Base-by-base conservation (phyloP, 2,888 invertebrate species). In the Anticlea derivata region DNA sequence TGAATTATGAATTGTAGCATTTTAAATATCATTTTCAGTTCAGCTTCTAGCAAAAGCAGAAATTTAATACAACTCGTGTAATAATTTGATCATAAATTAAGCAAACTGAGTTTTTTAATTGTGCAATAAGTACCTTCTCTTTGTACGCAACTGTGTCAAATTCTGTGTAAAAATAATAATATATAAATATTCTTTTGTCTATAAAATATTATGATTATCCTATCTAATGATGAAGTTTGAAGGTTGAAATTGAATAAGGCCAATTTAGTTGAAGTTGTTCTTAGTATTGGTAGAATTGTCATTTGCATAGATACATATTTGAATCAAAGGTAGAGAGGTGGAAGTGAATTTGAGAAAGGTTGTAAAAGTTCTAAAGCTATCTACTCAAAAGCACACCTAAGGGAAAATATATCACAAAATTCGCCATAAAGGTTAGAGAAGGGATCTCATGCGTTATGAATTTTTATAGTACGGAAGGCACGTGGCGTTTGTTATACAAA, bases 1-100 rank as follows among this genome's bases (percentile, higher is more conserved):
- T n/a, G n/a, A n/a, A n/a, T n/a, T n/a, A n/a, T 56, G 43, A 55
- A 58, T 41, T 34, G 11, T 35, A 26, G 35, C 31, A 33, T 33
- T 51, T 41, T 26, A 35, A 37, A 45, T 45, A 37, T 40, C 23
- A 39, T 45, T 46, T 29, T 31, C 7, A 29, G 17, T 41, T 29
- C 31, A 31, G 23, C 27, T 29, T 11, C 24, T 17, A 26, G 17
- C 24, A 47, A 39, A 26, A 2, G 17, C 11, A 20, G n/a, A 39
- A 3, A 33, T 37, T 38, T 46, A 24, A 23, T 31, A 23, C 31
- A 22, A 31, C 27, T 31, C 26, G 17, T 22, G 29, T 35, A 8
- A 13, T 5, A 34, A 29, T 31, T 31, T 31, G 31, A 13, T 40
- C 6, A 40, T 38, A 39, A 33, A 47, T 47, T 17, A 39, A 45